Conservation (phyloP, 2,888 invertebrate genomes). For the Conus canariensis region DNA sequence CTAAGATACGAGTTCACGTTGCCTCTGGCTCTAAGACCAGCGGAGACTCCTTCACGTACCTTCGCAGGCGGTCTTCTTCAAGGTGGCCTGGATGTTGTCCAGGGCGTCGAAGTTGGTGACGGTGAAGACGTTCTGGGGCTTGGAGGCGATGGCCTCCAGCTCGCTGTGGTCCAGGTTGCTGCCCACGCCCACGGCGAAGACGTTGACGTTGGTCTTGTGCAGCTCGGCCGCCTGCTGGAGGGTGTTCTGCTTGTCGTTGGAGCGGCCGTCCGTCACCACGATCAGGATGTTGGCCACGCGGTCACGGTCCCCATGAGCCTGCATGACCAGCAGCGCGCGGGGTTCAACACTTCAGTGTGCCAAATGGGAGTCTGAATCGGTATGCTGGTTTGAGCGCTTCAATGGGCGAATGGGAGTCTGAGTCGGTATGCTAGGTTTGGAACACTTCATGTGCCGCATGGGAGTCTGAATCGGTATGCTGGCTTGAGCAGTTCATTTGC, state of each 20-base stretch:
- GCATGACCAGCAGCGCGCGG: background rate
- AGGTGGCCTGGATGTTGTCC: constrained; percentile 55
- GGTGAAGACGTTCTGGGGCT: constrained; percentile 62
- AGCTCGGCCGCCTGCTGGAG: constrained; percentile 55
- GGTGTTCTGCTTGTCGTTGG: constrained; percentile 56
- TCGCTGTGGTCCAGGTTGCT: constrained; percentile 58
- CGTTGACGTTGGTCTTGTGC: constrained; percentile 57
- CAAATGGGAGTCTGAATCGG: background rate
- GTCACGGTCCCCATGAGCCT: constrained; percentile 51
- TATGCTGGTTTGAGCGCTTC: background rate
- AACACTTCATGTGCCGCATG: no score
- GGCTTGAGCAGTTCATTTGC: no score
- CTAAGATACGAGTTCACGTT: no score
- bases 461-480: no score
- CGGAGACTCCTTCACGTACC: constrained; percentile 48
- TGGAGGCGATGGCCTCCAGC: constrained; percentile 64
- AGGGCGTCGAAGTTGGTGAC: constrained; percentile 65
- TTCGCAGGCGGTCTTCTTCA: constrained; percentile 64
- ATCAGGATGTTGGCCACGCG: constrained; percentile 66
- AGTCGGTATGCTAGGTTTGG: background rate
- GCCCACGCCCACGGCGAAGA: constrained; percentile 68
- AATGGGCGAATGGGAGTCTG: no score
- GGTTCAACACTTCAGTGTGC: background rate
- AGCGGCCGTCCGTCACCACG: constrained; percentile 68
- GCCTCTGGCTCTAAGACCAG: no score